Evolutionary conservation across 1,140 invertebrate species (phyloP), one percentile per base, ranked within the genome.

Genomic region (Vanessa atalanta): DNA sequence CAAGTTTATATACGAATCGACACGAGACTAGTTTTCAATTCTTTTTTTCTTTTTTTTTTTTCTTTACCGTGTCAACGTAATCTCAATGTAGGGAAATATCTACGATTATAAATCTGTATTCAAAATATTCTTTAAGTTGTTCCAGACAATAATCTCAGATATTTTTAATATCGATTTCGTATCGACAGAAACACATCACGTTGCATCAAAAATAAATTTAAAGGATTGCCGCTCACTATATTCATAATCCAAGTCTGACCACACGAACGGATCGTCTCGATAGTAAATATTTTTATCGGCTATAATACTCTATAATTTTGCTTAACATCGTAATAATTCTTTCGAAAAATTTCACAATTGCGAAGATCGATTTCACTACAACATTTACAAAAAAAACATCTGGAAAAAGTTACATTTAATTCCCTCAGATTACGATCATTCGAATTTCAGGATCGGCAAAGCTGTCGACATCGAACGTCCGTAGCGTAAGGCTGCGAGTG

Each of bases 161-260:
- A 61, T 61, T 37, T 37, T 31, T 57, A 55, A 57, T 13, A 61
- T 37, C 31, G 57, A 14, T 37, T 61, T 5, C 26, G 26, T 57
- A 57, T 57, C 53, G 53, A 57, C 53, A 57, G 20, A 31, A 61
- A n/a, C 57, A 31, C 23, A 20, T 61, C 43, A 43, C 57, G 57
- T n/a, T 61, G 23, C 57, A 61, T 61, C 57, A 61, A 61, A 37
- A 61, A 31, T 61, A 15, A 31, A 51, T 51, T 61, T 61, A 26
- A 23, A n/a, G 57, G 14, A 61, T 61, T 3, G 14, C 57, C 26
- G 31, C 26, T 26, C 31, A 37, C 57, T 6, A 37, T 15, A 61
- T 37, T 61, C 31, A 26, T 37, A 15, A 61, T 61, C 31, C 31
- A 51, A 61, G 26, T 57, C 55, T 57, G 7, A 26, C 23, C 23